phyloP scores from a whole-genome alignment of 2,888 invertebrate species.

The Amphipoea lucens region DNA sequence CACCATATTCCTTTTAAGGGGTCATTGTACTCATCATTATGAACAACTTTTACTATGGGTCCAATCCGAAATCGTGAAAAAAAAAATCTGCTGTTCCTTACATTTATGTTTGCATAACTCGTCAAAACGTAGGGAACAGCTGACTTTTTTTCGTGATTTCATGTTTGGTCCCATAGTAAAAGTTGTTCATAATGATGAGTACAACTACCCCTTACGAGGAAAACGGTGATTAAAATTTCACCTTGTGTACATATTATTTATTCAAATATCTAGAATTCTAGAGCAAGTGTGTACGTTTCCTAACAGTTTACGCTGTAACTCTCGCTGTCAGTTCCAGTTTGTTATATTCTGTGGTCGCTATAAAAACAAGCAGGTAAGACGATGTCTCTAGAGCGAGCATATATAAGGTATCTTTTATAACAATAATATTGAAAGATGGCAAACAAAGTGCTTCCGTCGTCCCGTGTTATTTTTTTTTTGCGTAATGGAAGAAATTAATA shows the following conservation, averaged over 20 bases:
- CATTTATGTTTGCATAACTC: too few relatives aligned
- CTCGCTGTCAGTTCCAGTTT: constrained; percentile 12
- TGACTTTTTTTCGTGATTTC: too few relatives aligned
- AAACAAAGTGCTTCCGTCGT: constrained; percentile 4
- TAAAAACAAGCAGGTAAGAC: background rate
- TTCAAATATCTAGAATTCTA: background rate
- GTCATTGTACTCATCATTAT: too few relatives aligned
- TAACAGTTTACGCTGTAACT: background rate
- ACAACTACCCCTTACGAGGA: too few relatives aligned
- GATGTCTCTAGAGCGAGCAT: background rate
- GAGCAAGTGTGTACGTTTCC: background rate
- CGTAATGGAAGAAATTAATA: background rate
- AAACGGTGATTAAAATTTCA: too few relatives aligned
- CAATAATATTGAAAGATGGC: constrained; percentile 1
- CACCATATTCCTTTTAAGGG: too few relatives aligned
- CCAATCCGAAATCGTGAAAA: too few relatives aligned
- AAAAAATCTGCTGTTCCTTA: too few relatives aligned
- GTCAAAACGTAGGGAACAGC: too few relatives aligned
- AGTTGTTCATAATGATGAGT: too few relatives aligned
- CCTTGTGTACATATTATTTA: background rate
- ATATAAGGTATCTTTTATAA: background rate
- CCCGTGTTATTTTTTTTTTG: background rate
- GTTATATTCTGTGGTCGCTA: background rate
- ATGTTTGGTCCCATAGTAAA: too few relatives aligned
- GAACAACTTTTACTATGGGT: too few relatives aligned